phyloP scores from a whole-genome alignment of 2,797 vertebrate genomes.

The Eulemur albifrons region DNA sequence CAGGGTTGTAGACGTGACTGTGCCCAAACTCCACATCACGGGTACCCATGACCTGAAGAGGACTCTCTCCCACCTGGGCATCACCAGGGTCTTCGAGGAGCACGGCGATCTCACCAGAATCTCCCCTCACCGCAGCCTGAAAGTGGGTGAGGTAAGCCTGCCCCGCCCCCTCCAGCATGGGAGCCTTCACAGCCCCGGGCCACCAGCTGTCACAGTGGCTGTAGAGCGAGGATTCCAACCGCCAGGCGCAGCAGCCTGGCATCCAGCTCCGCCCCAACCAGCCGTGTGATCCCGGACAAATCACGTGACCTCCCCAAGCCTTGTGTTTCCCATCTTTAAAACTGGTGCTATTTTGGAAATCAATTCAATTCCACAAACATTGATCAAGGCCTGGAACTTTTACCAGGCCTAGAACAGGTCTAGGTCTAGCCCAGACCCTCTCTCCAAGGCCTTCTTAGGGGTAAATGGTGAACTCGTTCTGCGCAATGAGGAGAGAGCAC shows the following conservation, averaged over 20 bases:
- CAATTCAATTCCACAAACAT: background rate
- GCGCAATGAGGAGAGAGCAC: accelerated
- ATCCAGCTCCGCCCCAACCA: background rate
- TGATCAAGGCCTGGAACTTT: background rate
- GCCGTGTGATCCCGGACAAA: accelerated
- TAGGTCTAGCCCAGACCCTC: background rate
- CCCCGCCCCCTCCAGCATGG: accelerated
- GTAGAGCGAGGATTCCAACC: accelerated
- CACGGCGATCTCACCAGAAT: constrained; percentile 82
- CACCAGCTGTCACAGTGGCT: accelerated
- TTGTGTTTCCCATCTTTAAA: background rate
- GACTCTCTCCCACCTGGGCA: constrained; percentile 75
- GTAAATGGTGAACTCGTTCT: background rate
- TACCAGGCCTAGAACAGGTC: background rate
- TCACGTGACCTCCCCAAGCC: background rate
- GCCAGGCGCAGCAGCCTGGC: accelerated
- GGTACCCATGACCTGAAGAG: constrained; percentile 78
- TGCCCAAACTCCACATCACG: constrained; percentile 81
- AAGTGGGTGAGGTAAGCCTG: constrained; percentile 81
- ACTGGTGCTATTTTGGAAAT: background rate
- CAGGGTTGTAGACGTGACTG: constrained; percentile 61
- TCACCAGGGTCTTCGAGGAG: constrained; percentile 82
- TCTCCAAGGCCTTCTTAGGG: background rate
- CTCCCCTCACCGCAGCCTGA: constrained; percentile 66
- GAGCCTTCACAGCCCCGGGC: accelerated